phyloP scores from a whole-genome alignment of 2,113 vertebrate genomes.

The Eulacestoma nigropectus region DNA sequence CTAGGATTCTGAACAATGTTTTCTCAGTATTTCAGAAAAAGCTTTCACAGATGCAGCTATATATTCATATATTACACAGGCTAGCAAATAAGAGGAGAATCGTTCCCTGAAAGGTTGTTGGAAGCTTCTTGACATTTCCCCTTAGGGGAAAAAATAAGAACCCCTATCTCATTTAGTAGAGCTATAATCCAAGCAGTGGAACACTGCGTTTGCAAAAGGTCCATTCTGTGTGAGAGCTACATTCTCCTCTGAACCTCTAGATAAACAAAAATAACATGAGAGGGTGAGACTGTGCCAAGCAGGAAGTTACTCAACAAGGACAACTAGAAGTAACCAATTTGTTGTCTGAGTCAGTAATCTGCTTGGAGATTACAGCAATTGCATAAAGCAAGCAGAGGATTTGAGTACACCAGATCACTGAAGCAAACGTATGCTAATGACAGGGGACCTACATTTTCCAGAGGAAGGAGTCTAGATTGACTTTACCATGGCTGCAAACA shows the following conservation, averaged over 20 bases:
- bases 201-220: background rate
- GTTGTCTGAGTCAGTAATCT: constrained; percentile 44
- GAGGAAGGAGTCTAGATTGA: background rate
- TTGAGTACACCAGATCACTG: background rate
- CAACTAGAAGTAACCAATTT: background rate
- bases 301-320: constrained; percentile 28
- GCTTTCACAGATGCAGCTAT: background rate
- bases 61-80: background rate
- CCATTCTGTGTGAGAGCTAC: background rate
- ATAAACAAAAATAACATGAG: background rate
- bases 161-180: background rate
- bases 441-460: background rate
- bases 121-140: background rate
- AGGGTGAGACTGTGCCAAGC: background rate
- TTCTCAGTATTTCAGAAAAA: background rate
- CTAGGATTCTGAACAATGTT: background rate
- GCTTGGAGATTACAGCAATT: constrained; percentile 45
- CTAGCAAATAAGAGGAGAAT: background rate
- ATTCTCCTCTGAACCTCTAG: background rate
- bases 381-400: constrained; percentile 18
- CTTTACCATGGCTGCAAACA: background rate
- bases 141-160: background rate
- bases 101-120: background rate
- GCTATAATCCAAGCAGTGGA: background rate
- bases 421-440: background rate